Evolutionary conservation across 2,113 vertebrate species (phyloP).

Genomic region (Eleginops maclovinus): DNA sequence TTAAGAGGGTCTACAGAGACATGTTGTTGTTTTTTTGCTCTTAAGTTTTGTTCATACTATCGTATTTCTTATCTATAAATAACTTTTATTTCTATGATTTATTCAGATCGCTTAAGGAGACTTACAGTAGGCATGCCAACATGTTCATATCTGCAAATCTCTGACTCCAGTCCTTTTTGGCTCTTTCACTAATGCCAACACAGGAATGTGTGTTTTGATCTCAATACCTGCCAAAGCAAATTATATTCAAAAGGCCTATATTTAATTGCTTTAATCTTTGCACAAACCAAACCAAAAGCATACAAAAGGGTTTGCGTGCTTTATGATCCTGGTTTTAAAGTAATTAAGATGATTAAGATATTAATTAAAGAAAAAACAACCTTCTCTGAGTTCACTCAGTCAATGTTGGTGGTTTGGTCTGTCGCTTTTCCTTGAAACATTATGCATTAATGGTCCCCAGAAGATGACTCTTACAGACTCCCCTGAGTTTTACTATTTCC

Average conservation of each 20-base stretch:
- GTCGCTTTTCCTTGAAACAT: too few species aligned
- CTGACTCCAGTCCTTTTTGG: conserved; percentile 31
- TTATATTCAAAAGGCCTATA: conserved; percentile 45
- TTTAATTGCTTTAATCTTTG: conserved; percentile 46
- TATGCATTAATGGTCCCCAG: too few species aligned
- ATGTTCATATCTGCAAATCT: conserved; percentile 57
- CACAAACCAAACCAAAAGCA: conserved; percentile 24
- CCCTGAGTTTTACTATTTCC: not conserved
- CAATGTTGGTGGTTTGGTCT: too few species aligned
- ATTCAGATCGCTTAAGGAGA: not conserved
- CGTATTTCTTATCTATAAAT: not conserved
- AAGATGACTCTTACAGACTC: too few species aligned
- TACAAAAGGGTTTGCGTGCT: not conserved
- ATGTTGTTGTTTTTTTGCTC: not conserved
- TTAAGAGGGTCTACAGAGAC: not conserved
- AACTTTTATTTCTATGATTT: not conserved
- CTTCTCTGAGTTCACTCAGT: not conserved
- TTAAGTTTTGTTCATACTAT: not conserved
- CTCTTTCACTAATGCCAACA: conserved; percentile 34
- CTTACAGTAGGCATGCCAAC: conserved; percentile 29
- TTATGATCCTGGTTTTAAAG: conserved; percentile 6
- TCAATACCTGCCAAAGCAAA: conserved; percentile 58
- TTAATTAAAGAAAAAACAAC: conserved; percentile 27
- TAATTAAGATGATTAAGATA: not conserved
- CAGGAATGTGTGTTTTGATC: conserved; percentile 60